These are phyloP conservation scores for Gyrodactylus bullatarudis DNA, from an alignment of 1,140 invertebrate species.

Conservation along the genomic window DNA sequence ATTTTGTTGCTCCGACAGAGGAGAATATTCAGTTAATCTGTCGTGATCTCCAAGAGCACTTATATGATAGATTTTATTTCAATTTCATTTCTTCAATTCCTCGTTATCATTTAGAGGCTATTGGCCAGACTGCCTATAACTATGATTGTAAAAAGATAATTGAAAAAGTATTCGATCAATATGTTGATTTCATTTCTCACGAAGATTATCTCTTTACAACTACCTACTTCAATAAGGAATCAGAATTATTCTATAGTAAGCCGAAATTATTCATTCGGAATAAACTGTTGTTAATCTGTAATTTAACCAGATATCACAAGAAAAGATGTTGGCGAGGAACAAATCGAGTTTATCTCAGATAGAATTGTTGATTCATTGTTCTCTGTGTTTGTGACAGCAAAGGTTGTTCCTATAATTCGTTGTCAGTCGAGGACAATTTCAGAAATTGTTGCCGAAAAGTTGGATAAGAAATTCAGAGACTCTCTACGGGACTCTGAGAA, in stretches of 20 bases:
- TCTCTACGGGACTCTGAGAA: conserved; percentile 80
- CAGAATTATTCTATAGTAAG: background rate
- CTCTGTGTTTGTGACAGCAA: conserved; percentile 74
- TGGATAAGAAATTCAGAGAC: conserved; percentile 80
- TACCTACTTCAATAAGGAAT: background rate
- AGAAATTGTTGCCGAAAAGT: conserved; percentile 76
- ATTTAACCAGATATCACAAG: background rate
- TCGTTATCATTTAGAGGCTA: conserved; percentile 63
- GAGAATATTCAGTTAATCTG: conserved; percentile 41
- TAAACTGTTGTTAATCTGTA: background rate
- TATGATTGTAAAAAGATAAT: conserved; percentile 32
- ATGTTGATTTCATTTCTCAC: conserved; percentile 82
- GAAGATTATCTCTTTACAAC: conserved; percentile 78
- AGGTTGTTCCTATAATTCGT: conserved; percentile 66
- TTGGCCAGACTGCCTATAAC: conserved; percentile 29
- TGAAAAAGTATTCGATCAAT: conserved; percentile 64
- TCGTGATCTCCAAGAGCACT: conserved; percentile 37
- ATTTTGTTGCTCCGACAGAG: conserved; percentile 83
- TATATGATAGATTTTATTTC: conserved; percentile 76
- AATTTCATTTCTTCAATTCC: conserved; percentile 91
- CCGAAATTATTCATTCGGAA: background rate
- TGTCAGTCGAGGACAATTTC: conserved; percentile 78
- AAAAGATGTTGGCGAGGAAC: conserved; percentile 32
- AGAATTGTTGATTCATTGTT: conserved; percentile 76
- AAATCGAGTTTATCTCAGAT: conserved; percentile 76